Evolutionary conservation across 2,113 vertebrate species (phyloP), one percentile per base, ranked within the genome.

Genomic region (Mustelus asterias): DNA sequence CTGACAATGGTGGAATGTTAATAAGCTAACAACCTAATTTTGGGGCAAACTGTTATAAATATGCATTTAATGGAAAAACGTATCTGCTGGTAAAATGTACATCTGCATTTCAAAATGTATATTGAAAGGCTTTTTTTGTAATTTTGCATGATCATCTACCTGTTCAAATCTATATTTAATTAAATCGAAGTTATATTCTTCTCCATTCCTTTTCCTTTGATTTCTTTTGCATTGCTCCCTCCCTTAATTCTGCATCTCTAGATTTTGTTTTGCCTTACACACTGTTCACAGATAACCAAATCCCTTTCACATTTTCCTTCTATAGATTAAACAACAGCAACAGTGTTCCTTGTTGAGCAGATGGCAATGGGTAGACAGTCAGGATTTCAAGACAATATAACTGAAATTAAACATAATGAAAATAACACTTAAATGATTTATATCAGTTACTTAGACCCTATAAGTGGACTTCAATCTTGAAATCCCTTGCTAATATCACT

Each of bases 361-460:
- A 70, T 41, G 20, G 41, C 69, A 41, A 48, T 13, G 70, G 11
- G 24, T 69, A 94, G 22, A 1, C 9, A 44, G 65, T n/a, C 44
- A 65, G 86, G 65, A 94, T 94, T 94, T 37, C 37, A 94, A 67
- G 63, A 10, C 92, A 69, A 70, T 24, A 92, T 92, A 20, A 83
- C 20, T 41, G 18, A 83, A 37, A 18, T 14, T 33, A 54, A 60
- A 90, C 14, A 90, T 48, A 20, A 41, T 70, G 65, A 70, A 48
- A 70, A 58, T 69, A 44, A 94, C 44, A 41, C 63, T 33, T 6
- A 37, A 94, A 69, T 94, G 18, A 67, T 94, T 94, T 24, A 33
- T 41, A 94, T 48, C n/a, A 18, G 69, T 94, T 94, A 94, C 24
- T 24, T 94, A 37, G 67, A 94, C 67, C 2, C 8, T 7, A 26